Percentiles rank a stretch among this genome's conserved stretches.
These are phyloP conservation scores for Sinocyclocheilus anshuiensis DNA, from an alignment of 2,113 vertebrate genomes.

Conservation along the genomic window DNA sequence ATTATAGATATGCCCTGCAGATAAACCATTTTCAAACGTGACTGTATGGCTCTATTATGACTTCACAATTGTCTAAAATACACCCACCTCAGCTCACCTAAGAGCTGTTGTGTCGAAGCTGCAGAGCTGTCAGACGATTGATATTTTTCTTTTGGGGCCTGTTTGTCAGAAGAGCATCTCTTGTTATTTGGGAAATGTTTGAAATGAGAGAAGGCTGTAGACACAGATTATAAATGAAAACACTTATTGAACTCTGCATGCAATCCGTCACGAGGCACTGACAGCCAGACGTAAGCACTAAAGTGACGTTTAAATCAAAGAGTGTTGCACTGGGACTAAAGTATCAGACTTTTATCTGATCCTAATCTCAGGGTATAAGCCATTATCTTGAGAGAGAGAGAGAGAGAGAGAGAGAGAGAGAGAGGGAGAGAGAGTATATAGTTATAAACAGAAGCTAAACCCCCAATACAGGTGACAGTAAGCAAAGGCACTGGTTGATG, in stretches of 20 bases:
- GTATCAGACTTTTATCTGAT: constrained; percentile 17
- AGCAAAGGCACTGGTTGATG: not conserved
- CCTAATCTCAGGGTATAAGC: not conserved
- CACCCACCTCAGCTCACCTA: not conserved
- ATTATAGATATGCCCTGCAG: constrained; percentile 28
- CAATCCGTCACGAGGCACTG: constrained; percentile 15
- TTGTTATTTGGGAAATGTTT: constrained; percentile 35
- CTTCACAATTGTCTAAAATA: constrained; percentile 15
- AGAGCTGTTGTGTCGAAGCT: not conserved
- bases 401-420: no score
- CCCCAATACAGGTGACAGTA: not conserved
- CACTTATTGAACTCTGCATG: constrained; percentile 31
- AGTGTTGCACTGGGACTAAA: not conserved
- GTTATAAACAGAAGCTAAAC: not conserved
- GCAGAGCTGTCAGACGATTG: constrained; percentile 12
- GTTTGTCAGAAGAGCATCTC: constrained; percentile 4
- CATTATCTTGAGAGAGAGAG: not conserved
- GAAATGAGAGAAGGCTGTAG: constrained; percentile 23
- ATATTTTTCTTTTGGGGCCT: constrained; percentile 20
- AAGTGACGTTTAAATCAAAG: constrained; percentile 31
- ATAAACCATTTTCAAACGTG: constrained; percentile 28
- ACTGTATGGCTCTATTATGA: not conserved
- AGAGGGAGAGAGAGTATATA: not conserved
- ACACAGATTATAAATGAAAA: constrained; percentile 37
- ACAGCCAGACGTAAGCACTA: not conserved